phyloP scores from a whole-genome alignment of 2,113 vertebrate genomes.

The Vulpes vulpes region DNA sequence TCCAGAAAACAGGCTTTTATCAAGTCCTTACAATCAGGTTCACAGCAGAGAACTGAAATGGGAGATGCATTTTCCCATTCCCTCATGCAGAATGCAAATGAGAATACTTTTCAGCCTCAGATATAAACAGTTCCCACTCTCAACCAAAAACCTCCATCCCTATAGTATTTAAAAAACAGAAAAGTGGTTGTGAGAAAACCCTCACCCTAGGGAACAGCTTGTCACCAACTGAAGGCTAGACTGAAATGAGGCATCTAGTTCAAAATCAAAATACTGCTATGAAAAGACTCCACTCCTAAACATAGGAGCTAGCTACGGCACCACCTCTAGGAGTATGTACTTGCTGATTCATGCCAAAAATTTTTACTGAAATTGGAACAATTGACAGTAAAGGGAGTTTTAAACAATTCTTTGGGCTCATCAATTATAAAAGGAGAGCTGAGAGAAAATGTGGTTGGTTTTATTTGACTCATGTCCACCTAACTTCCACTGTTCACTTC shows the following conservation, averaged over 20 bases:
- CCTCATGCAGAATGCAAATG: neutral
- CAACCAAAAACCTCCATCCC: neutral
- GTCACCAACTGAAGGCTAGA: neutral
- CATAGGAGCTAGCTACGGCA: neutral
- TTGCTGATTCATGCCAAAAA: neutral
- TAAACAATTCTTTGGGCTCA: constrained; percentile 16
- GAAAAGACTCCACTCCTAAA: constrained; percentile 25
- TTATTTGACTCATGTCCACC: constrained; percentile 52
- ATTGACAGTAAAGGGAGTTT: neutral
- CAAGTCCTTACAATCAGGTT: neutral
- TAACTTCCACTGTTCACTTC: constrained; percentile 61
- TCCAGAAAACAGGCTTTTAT: neutral
- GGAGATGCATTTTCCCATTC: constrained; percentile 4
- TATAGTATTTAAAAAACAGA: neutral
- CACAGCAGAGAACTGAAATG: neutral
- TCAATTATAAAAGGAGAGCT: neutral
- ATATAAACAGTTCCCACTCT: neutral
- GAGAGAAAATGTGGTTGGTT: constrained; percentile 38
- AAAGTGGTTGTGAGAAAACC: constrained; percentile 40
- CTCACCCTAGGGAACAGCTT: neutral
- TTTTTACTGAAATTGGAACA: constrained; percentile 42
- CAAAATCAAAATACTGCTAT: constrained; percentile 5
- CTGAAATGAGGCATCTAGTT: neutral
- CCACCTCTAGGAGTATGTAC: neutral
- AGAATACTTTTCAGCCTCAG: neutral